These are phyloP conservation scores for Meteorus cinctellus DNA, from an alignment of 2,888 invertebrate species.

Conservation along the genomic window DNA sequence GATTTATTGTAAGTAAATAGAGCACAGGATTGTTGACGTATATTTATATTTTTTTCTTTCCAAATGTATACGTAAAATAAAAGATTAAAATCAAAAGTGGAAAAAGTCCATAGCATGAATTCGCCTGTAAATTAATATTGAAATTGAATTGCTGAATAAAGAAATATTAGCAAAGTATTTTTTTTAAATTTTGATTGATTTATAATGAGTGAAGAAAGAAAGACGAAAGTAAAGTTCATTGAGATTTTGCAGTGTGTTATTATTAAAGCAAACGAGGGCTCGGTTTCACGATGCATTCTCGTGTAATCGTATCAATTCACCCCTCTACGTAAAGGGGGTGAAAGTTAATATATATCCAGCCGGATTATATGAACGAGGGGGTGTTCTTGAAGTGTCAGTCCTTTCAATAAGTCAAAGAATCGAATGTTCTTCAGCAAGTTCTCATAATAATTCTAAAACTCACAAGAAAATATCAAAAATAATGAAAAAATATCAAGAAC, in stretches of 20 bases:
- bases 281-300: conserved; percentile 4
- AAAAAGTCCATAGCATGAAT: background rate
- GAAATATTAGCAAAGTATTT: too few relatives aligned
- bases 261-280: background rate
- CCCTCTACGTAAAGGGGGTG: background rate
- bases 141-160: background rate
- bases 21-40: background rate
- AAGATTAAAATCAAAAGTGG: background rate
- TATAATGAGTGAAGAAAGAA: background rate
- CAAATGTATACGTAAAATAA: background rate
- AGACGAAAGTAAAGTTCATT: background rate
- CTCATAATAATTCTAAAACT: too few relatives aligned
- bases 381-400: too few relatives aligned
- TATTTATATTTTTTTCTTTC: background rate
- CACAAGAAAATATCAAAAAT: too few relatives aligned
- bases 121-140: background rate
- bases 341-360: background rate
- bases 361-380: background rate
- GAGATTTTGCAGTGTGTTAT: background rate
- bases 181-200: too few relatives aligned
- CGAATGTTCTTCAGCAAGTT: too few relatives aligned
- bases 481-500: too few relatives aligned
- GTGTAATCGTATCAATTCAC: background rate
- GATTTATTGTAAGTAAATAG: background rate
- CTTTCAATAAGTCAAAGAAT: too few relatives aligned